Base-by-base conservation (phyloP, 2,113 vertebrate genomes). In the Muscicapa adusta region DNA sequence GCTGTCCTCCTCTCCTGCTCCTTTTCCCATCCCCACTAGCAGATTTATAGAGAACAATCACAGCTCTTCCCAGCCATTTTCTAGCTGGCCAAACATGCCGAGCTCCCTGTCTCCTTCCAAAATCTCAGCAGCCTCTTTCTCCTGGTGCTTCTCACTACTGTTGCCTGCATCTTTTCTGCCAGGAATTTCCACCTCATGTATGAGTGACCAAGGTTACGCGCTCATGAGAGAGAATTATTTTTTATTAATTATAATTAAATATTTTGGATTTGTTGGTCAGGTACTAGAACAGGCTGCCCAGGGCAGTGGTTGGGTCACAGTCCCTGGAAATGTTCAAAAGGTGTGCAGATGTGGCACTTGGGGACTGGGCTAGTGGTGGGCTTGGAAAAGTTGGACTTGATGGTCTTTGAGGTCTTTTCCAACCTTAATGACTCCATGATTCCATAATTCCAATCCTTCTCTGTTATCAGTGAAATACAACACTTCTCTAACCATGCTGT, bases 1-100 rank as follows among this genome's bases (percentile, higher is more conserved):
- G 92, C 94, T 96, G 94, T 95, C 92, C 53, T 92, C 25, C 18
- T 93, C 92, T 93, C 60, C 82, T 85, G 75, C 63, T 96, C 88
- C 75, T 85, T 83, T 91, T 96, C 79, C 90, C 75, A 94, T 50
- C 79, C 95, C 79, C 72, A 90, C 24, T 33, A 88, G 53, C 33
- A 88, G 70, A 93, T 74, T 88, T 26, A 2, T 67, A 67, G 76
- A 87, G 83, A 97, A 95, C 94, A 97, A 93, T 95, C 91, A 60
- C 53, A 74, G 72, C 73, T 50, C 84, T 74, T 92, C 89, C 51
- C 86, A 93, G 60, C 28, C n/a, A 36, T 89, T 77, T 88, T 78
- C 53, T 48, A 36, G 57, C 57, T 82, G 73, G 47, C 33, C 85
- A 61, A 85, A n/a, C 12, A 9, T 8, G 26, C 53, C 61, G 43